phyloP scores from a whole-genome alignment of 2,888 invertebrate genomes.

The Hermaeophaga mercurialis region DNA sequence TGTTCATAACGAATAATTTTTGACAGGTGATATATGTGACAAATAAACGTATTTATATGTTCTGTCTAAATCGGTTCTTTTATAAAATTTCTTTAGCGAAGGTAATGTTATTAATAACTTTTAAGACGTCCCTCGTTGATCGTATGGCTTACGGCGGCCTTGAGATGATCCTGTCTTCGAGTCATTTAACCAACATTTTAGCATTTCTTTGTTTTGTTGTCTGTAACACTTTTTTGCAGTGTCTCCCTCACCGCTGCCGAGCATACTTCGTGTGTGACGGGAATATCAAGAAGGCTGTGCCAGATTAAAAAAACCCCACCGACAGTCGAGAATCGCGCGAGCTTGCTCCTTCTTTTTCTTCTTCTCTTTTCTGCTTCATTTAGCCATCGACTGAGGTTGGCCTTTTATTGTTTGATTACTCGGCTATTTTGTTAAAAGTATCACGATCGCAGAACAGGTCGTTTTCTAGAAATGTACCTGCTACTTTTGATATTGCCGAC shows the following conservation, averaged over 20 bases:
- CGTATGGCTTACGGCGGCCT: constrained; percentile 31
- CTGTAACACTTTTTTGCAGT: constrained; percentile 47
- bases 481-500: constrained; percentile 14
- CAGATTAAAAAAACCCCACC: constrained; percentile 36
- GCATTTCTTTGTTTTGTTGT: constrained; percentile 48
- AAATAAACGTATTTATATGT: too few species aligned
- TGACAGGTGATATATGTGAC: too few species aligned
- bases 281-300: constrained; percentile 41
- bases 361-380: constrained; percentile 41
- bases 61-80: too few species aligned
- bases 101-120: not conserved
- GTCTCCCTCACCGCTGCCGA: constrained; percentile 39
- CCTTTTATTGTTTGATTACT: constrained; percentile 44
- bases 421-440: constrained; percentile 41
- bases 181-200: constrained; percentile 44
- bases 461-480: constrained; percentile 19
- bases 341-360: constrained; percentile 24
- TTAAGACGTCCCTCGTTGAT: constrained; percentile 8
- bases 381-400: constrained; percentile 39
- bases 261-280: constrained; percentile 38
- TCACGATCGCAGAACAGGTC: constrained; percentile 12
- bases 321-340: constrained; percentile 34
- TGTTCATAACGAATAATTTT: too few species aligned
- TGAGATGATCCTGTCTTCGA: constrained; percentile 43
- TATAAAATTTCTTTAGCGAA: too few species aligned